Evolutionary conservation across 2,113 vertebrate species (phyloP), one percentile per base, ranked within the genome.

Genomic region (Lophura nycthemera): DNA sequence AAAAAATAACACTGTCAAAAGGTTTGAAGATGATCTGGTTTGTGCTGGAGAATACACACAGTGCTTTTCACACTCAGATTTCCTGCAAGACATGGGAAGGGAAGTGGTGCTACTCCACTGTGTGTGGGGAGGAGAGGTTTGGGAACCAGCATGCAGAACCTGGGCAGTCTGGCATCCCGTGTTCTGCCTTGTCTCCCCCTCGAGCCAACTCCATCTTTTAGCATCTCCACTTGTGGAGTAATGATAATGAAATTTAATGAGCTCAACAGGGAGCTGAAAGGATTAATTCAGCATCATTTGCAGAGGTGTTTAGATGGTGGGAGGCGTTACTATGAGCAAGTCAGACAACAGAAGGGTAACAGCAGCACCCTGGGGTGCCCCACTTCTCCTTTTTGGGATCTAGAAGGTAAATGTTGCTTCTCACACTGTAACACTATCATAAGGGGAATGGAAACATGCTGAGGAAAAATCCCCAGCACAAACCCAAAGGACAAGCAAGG

Each of bases 221-320:
- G 91, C 69, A 64, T 76, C 57, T 94, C 52, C 87, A 83, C 91
- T 95, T 24, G 76, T 40, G 79, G 89, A 96, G 92, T 60, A 93
- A 71, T 11, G 75, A 92, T 89, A 95, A 96, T 83, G 91, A 90
- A 89, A 91, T 91, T 88, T 88, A 94, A 93, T 94, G 89, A 96
- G 95, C 93, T 95, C 95, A 94, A 83, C 80, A 64, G 94, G 94
- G 93, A 93, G 85, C 89, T 89, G 89, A 87, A 78, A 83, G 92
- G 89, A 96, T 93, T 95, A 94, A 95, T 95, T 94, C 93, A 92
- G 92, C 85, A 90, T 54, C 61, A 56, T 91, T 94, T 94, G 88
- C 89, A 97, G 83, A 88, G 65, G 79, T 90, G 85, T 77, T 95
- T 78, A 72, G 91, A 83, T 88, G 75, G 84, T 34, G 43, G 74